Evolutionary conservation across 2,797 vertebrate genomes (phyloP).

Genomic region (Crocidura indochinensis): DNA sequence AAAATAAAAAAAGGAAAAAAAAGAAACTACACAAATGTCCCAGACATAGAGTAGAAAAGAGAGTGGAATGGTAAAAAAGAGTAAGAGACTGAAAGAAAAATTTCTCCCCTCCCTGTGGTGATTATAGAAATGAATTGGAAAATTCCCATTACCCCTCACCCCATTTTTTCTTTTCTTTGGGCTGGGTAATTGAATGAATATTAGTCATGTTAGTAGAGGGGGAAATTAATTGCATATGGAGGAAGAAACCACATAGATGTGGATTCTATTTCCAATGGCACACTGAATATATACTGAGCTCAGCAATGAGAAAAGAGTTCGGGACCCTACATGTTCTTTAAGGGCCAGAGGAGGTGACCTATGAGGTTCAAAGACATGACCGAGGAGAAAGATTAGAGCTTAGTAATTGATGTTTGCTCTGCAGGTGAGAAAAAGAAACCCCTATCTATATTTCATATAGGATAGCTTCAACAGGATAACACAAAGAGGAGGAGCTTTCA

Average conservation of each 20-base stretch:
- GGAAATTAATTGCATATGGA: not conserved
- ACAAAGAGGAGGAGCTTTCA: no score
- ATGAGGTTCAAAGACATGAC: not conserved
- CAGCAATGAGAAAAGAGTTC: not conserved
- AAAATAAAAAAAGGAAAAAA: no score
- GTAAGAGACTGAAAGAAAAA: not conserved
- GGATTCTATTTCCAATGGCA: not conserved
- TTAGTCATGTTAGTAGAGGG: not conserved
- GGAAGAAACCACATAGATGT: not conserved
- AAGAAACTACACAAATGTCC: not conserved
- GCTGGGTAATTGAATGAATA: not conserved
- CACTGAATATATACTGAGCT: not conserved
- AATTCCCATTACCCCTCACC: not conserved
- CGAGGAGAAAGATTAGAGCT: not conserved
- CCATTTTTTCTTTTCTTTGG: not conserved
- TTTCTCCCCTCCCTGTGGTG: not conserved
- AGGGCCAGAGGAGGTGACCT: not conserved
- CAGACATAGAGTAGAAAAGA: not conserved
- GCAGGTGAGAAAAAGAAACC: no score
- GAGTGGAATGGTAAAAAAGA: not conserved
- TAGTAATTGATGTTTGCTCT: not conserved
- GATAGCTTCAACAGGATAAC: no score
- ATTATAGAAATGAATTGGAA: not conserved
- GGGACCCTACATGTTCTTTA: not conserved
- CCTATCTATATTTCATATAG: no score